Base-by-base conservation (phyloP, 2,888 invertebrate species). In the Eilema caniola region DNA sequence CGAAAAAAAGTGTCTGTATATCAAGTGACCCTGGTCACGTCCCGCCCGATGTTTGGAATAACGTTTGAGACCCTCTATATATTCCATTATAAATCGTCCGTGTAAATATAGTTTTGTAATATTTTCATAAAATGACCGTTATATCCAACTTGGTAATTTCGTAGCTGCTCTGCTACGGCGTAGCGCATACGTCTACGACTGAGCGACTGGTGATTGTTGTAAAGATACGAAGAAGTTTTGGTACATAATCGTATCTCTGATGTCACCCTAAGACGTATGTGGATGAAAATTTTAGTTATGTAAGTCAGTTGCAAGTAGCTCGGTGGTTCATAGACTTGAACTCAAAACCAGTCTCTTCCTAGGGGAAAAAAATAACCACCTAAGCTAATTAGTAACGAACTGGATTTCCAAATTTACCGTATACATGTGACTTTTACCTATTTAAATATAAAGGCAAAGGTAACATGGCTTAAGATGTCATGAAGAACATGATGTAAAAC, bases 1-100 rank as follows among this genome's bases (percentile, higher is more conserved):
- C 62, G 71, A 41, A 73, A 69, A 77, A 76, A 65, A 53, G 73
- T 59, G 64, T 65, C 56, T 73, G 64, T 68, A 70, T 76, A 69
- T 73, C 74, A 74, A 73, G 70, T 74, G 76, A 74, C 70, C 75
- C 79, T 72, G 75, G 81, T 82, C 81, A 82, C 83, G 81, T 82
- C 67, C 70, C 60, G 37, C 59, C 62, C 73, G 66, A 70, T 75
- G 74, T 73, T 75, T 75, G 72, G 73, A 62, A 80, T 76, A 75
- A 74, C 71, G 70, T 77, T 72, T 65, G 71, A 68, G 31, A 74
- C 72, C 62, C 62, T 72, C 60, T 65, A 64, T 67, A 47, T 75
- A 70, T 76, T 73, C 65, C 65, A 71, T 72, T 77, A 66, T 69
- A 76, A 66, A 61, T 57, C 64, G 25, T 65, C 37, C 31, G 69